phyloP scores from a whole-genome alignment of 2,888 invertebrate genomes.

The Mythimna albipuncta region DNA sequence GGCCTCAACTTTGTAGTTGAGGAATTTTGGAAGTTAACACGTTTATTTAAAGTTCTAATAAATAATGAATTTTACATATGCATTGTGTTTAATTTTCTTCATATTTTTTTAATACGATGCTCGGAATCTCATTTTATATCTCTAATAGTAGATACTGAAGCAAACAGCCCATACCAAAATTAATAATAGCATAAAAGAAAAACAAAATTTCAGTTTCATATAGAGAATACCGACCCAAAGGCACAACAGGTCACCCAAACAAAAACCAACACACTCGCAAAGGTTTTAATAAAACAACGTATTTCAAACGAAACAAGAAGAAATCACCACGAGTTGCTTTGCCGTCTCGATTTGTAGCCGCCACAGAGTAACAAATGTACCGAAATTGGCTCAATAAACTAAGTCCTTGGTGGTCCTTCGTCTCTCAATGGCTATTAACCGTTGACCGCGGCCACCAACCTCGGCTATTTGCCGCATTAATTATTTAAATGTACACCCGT shows the following conservation, averaged over 20 bases:
- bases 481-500: slow-evolving; percentile 83
- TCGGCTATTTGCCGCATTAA: slow-evolving; percentile 77
- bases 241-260: neutral
- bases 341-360: slow-evolving; percentile 73
- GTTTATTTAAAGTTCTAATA: no score
- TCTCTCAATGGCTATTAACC: slow-evolving; percentile 87
- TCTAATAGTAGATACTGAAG: neutral
- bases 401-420: slow-evolving; percentile 84
- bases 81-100: no score
- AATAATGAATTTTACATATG: no score
- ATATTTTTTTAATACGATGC: no score
- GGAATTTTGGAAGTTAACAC: no score
- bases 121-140: no score
- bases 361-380: slow-evolving; percentile 67
- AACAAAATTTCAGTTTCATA: neutral
- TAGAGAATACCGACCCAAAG: neutral
- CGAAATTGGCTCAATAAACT: slow-evolving; percentile 84
- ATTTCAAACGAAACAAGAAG: slow-evolving; percentile 65
- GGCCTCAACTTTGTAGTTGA: no score
- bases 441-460: slow-evolving; percentile 77
- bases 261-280: neutral
- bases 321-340: slow-evolving; percentile 66
- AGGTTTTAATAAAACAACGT: slow-evolving; percentile 44
- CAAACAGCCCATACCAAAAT: neutral
- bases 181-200: neutral